Base-by-base conservation (phyloP, 2,888 invertebrate genomes). In the Brenthis daphne region DNA sequence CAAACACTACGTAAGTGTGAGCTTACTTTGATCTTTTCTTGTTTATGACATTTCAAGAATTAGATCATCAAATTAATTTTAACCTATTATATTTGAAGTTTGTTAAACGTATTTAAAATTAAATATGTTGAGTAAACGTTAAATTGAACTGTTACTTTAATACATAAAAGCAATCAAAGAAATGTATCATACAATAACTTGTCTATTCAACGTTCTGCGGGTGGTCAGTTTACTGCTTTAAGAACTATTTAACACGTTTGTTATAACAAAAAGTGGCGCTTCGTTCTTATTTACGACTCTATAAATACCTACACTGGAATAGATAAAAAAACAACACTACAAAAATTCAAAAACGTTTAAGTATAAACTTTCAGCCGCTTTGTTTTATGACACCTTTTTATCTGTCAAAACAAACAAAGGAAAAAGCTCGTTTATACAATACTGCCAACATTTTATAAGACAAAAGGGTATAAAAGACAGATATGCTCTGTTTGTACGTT, bases 301-400 rank as follows among this genome's bases (percentile, higher is more conserved):
- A 63, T 71, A 57, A 71, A 65, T 71, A 68, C 58, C 8, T 47
- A 20, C 50, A 58, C 61, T 14, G 37, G 61, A 67, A 58, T 57
- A 53, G 43, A 54, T 20, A 54, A 53, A 37, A 37, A 37, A 43
- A 11, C 37, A 43, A 54, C 54, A 20, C 14, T 53, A 63, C 63
- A 53, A 63, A 53, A 53, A 53, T 37, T 37, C 54, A 63, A 53
- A 63, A 53, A 20, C 24, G 54, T 63, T 54, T 57, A 57, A 61
- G 53, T 64, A 58, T 61, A 57, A 50, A 53, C 55, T 53, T 70
- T 67, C 33, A 33, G 24, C 48, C 68, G n/a, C 54, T 54, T 64
- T 47, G 63, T 53, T 65, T 70, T 67, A 64, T 60, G 58, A 60
- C 57, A 55, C 50, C 67, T 64, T 70, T 67, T 65, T 56, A 69